Evolutionary conservation across 2,888 invertebrate genomes (phyloP), one percentile per base, ranked within the genome.

Genomic region (Eueremaeus valkanovi): DNA sequence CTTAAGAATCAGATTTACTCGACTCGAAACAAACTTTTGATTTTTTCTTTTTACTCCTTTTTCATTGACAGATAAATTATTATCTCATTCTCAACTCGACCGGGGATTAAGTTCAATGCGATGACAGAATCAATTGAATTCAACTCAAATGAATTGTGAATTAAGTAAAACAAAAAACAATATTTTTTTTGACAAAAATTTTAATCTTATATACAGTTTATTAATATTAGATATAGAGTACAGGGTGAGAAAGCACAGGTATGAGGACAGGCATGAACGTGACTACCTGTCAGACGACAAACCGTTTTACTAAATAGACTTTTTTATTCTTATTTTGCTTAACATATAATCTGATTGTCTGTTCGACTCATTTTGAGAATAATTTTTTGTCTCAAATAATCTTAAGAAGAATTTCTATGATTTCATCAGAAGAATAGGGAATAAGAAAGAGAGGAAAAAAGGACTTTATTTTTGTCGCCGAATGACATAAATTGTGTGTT

Each of bases 101-200:
- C 2, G 51, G 5, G 51, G 51, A 51, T 51, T 51, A 21, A 3
- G 21, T 16, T 51, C 51, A 51, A 51, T 3, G 51, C 51, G 51
- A 24, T 6, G 51, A 51, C 51, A 51, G 21, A 51, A 51, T 45
- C 45, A 16, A 45, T 45, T 45, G 24, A n/a, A n/a, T n/a, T n/a
- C n/a, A n/a, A n/a, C n/a, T 51, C 51, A 51, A 51, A 21, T 51
- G 51, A 51, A 51, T 51, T 51, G 51, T 51, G 51, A 51, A 51
- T 51, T 24, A 51, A 21, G 5, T 6, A 51, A 51, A 21, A n/a
- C 8, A 21, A 21, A 16, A 21, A 6, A 21, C 11, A 51, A 51
- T 51, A 8, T 3, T 6, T 21, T 51, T 45, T 5, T 21, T 16
- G 5, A 51, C 6, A 45, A 45, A 45, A 16, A 45, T 45, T 45